Conservation (phyloP, 2,113 vertebrate species). For the Cyphomyrus discorhynchus region DNA sequence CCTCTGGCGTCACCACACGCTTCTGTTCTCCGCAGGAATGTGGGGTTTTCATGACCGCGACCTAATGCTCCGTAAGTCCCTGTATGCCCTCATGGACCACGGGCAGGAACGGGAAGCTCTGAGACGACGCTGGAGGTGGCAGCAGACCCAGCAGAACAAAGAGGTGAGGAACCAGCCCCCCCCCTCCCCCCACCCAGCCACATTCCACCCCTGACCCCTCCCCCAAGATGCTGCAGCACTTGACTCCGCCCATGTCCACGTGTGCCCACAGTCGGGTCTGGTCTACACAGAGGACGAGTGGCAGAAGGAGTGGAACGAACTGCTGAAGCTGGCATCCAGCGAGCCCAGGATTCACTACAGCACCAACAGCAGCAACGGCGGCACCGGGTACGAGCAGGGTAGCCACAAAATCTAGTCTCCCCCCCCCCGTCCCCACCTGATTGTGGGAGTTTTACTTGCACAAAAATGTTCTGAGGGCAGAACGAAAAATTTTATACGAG, state of each 20-base stretch:
- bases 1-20: not conserved
- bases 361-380: slow-evolving; percentile 75
- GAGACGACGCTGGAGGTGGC: slow-evolving; percentile 88
- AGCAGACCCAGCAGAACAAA: slow-evolving; percentile 96
- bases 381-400: slow-evolving; percentile 24
- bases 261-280: slow-evolving; percentile 73
- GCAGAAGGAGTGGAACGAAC: slow-evolving; percentile 97
- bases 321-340: slow-evolving; percentile 82
- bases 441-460: no score
- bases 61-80: slow-evolving; percentile 83
- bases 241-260: not conserved
- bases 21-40: slow-evolving; percentile 68
- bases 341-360: slow-evolving; percentile 83
- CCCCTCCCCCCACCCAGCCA: not conserved
- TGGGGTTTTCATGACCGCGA: slow-evolving; percentile 97
- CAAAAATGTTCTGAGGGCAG: no score
- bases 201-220: not conserved
- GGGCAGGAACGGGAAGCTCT: slow-evolving; percentile 80
- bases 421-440: not conserved
- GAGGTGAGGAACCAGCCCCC: slow-evolving; percentile 63
- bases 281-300: slow-evolving; percentile 97
- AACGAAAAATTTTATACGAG: not conserved
- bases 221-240: not conserved
- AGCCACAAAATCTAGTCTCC: not conserved
- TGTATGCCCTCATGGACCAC: slow-evolving; percentile 84